These are phyloP conservation scores for Netta rufina DNA, from an alignment of 2,797 vertebrate species.

Conservation along the genomic window DNA sequence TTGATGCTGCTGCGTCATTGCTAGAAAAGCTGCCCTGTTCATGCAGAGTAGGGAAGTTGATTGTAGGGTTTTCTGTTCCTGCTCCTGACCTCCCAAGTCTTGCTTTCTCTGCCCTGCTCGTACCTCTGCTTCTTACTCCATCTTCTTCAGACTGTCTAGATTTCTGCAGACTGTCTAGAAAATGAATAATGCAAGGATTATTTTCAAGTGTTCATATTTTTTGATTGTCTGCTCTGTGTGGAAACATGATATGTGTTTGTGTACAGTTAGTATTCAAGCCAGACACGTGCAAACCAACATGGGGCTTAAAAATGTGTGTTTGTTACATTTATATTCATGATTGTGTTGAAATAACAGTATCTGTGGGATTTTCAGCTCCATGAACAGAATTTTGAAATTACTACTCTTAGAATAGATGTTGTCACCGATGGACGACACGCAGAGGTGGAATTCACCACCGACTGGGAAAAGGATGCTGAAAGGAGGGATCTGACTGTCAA, in stretches of 20 bases:
- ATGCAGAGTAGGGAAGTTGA: neutral
- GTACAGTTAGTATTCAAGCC: neutral
- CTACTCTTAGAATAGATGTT: slow-evolving; percentile 91
- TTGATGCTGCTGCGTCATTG: neutral
- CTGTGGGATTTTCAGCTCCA: slow-evolving; percentile 82
- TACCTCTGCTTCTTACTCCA: neutral
- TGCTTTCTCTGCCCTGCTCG: fast-evolving
- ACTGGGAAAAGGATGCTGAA: slow-evolving; percentile 95
- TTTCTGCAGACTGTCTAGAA: neutral
- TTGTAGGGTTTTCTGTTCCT: neutral
- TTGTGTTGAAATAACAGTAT: neutral
- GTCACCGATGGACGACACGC: slow-evolving; percentile 93
- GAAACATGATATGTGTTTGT: fast-evolving
- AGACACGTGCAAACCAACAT: neutral
- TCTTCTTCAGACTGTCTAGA: neutral
- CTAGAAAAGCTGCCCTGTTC: neutral
- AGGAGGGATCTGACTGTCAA: slow-evolving; percentile 97
- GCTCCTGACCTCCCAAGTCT: neutral
- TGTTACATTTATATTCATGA: fast-evolving
- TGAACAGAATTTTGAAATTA: slow-evolving; percentile 96
- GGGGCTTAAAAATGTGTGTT: neutral
- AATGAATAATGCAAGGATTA: neutral
- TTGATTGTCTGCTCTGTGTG: fast-evolving
- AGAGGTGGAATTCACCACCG: slow-evolving; percentile 93
- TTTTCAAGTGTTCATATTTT: fast-evolving